A percentile compares a stretch with the other conserved stretches of the same genome.
These are phyloP conservation scores for Hoplodrina ambigua DNA, from an alignment of 2,888 invertebrate species.

Conservation along the genomic window DNA sequence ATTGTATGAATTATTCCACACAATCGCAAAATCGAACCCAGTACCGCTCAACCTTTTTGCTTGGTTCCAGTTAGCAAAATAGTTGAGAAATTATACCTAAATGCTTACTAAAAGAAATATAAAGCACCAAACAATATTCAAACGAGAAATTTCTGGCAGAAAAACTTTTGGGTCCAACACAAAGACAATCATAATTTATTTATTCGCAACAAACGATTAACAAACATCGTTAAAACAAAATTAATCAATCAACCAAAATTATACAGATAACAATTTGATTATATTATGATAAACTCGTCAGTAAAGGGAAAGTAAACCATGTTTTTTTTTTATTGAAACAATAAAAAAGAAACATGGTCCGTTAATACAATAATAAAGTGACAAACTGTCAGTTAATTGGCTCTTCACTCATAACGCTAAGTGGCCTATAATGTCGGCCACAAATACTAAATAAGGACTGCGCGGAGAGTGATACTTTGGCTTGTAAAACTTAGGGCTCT, in stretches of 20 bases:
- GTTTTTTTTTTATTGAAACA: background rate
- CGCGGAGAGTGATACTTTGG: constrained; percentile 7
- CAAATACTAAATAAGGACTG: constrained; percentile 23
- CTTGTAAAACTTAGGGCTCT: background rate
- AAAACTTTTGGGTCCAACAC: background rate
- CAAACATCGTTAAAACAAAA: background rate
- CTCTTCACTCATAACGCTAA: constrained; percentile 28
- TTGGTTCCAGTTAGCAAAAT: background rate
- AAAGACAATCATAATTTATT: background rate
- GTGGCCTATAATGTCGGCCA: constrained; percentile 26
- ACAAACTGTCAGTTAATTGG: constrained; percentile 23
- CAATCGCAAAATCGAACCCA: background rate
- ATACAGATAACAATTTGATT: background rate
- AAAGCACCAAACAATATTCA: background rate
- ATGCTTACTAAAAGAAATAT: background rate
- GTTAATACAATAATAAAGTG: constrained; percentile 21
- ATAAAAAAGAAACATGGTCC: background rate
- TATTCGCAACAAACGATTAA: background rate
- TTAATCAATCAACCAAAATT: background rate
- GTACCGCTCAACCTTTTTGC: background rate
- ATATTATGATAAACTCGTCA: too few species aligned
- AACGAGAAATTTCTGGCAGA: too few species aligned
- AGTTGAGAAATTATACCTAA: background rate
- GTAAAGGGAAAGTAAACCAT: background rate
- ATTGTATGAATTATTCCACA: background rate